phyloP scores from a whole-genome alignment of 2,888 invertebrate species.

The Margaritifera margaritifera region DNA sequence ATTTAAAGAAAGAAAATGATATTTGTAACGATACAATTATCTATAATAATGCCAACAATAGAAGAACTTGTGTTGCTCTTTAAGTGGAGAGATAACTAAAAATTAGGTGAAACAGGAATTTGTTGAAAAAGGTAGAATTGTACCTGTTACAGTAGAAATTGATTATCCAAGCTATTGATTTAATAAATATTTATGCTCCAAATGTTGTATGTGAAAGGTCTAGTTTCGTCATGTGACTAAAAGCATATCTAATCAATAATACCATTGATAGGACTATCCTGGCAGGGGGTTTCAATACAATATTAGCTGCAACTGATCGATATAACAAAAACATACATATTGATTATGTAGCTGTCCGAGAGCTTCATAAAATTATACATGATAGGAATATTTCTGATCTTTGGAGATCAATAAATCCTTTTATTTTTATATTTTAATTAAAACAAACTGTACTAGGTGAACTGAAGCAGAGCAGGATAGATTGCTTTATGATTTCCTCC shows the following conservation, averaged over 20 bases:
- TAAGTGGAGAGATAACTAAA: neutral
- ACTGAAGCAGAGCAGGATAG: no score
- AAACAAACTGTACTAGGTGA: no score
- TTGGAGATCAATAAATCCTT: no score
- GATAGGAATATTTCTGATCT: no score
- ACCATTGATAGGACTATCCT: no score
- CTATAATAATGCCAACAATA: neutral
- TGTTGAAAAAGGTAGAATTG: neutral
- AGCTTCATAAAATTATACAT: no score
- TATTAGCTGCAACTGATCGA: no score
- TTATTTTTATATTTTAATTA: no score
- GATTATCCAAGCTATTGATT: neutral
- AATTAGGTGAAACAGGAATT: neutral
- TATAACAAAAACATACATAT: no score
- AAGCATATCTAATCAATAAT: neutral
- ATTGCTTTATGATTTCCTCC: no score
- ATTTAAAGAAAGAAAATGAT: neutral
- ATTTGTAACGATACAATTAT: neutral
- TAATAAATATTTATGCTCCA: slow-evolving; percentile 2
- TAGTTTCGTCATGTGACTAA: neutral
- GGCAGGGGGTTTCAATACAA: no score
- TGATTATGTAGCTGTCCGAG: no score
- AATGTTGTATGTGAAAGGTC: neutral
- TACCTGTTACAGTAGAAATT: neutral
- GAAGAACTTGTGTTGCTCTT: neutral